These are phyloP conservation scores for Ctenopoma kingsleyae DNA, from an alignment of 2,797 vertebrate species.

Conservation along the genomic window DNA sequence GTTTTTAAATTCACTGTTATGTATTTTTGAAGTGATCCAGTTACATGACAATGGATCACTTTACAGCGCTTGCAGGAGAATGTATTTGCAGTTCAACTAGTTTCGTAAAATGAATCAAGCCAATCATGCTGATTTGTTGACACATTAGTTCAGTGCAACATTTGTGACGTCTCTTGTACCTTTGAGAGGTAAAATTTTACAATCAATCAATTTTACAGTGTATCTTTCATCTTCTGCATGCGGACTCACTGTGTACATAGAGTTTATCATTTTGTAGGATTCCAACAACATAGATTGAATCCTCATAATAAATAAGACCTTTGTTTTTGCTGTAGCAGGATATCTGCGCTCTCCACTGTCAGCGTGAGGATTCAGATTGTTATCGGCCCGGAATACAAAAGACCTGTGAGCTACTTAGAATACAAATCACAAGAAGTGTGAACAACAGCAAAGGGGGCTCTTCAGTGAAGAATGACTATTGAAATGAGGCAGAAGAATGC, in stretches of 20 bases:
- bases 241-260: constrained; percentile 13
- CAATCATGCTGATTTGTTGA: too few relatives aligned
- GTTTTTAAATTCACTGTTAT: background rate
- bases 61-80: background rate
- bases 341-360: constrained; percentile 54
- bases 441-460: constrained; percentile 67
- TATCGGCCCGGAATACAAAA: constrained; percentile 76
- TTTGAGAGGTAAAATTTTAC: background rate
- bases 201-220: constrained; percentile 28
- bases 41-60: background rate
- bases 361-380: constrained; percentile 64
- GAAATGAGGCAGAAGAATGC: constrained; percentile 81
- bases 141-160: background rate
- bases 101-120: background rate
- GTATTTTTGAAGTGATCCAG: background rate
- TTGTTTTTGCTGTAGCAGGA: constrained; percentile 28
- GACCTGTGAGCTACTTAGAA: constrained; percentile 77
- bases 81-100: background rate
- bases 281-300: constrained; percentile 43
- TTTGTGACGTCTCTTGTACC: background rate
- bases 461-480: constrained; percentile 79
- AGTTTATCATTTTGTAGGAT: constrained; percentile 37
- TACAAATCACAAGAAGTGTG: constrained; percentile 81
- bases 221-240: constrained; percentile 14
- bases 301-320: constrained; percentile 46